Conservation (phyloP, 2,888 invertebrate genomes). For the Prenolepis imparis region DNA sequence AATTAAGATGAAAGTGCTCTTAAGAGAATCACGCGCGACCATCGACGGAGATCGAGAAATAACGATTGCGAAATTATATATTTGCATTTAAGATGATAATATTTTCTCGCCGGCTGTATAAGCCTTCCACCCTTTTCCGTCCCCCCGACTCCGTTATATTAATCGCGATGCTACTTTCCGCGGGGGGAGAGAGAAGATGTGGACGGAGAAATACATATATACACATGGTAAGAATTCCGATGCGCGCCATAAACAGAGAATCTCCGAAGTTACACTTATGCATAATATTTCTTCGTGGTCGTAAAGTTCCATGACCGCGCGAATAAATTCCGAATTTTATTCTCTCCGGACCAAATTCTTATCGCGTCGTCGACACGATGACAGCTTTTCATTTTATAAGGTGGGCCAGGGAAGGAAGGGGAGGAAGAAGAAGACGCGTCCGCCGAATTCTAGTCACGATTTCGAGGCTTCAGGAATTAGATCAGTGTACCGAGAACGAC, state of each 20-base stretch:
- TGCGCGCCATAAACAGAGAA: conserved; percentile 51
- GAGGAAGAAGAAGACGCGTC: background rate
- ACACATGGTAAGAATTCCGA: conserved; percentile 46
- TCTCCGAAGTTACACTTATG: conserved; percentile 49
- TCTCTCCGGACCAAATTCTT: conserved; percentile 60
- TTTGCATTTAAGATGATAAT: conserved; percentile 55
- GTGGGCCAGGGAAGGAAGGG: background rate
- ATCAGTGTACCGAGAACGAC: no score
- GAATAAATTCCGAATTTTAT: conserved; percentile 48
- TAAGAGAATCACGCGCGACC: conserved; percentile 44
- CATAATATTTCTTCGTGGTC: conserved; percentile 52
- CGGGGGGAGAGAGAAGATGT: background rate
- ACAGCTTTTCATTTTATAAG: conserved; percentile 51
- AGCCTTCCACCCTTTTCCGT: background rate
- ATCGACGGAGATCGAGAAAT: conserved; percentile 50
- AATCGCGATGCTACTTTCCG: conserved; percentile 42
- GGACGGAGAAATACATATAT: background rate
- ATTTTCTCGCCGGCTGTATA: conserved; percentile 1
- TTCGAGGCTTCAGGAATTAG: background rate
- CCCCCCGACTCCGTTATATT: conserved; percentile 24
- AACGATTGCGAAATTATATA: conserved; percentile 53
- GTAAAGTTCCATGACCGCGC: conserved; percentile 45
- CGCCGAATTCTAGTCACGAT: background rate
- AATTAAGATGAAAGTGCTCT: conserved; percentile 54
- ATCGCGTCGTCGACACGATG: conserved; percentile 65